A percentile compares a stretch with the other conserved stretches of the same genome.
Evolutionary conservation across 2,888 invertebrate genomes (phyloP).

Genomic region (Fragum whitleyi): DNA sequence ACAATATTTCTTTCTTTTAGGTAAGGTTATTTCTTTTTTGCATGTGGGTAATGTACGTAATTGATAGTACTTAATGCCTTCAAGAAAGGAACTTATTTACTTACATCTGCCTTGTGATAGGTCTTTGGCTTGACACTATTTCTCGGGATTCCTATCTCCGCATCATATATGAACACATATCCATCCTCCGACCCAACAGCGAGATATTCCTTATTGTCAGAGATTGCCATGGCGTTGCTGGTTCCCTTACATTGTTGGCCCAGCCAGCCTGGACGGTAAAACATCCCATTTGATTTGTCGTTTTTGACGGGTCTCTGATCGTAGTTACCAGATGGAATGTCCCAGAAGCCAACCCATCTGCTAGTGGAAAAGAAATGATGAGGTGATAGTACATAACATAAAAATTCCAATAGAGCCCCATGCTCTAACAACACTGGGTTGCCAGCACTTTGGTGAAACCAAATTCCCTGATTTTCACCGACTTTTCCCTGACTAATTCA

Average conservation of each 20-base stretch:
- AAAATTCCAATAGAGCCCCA: constrained; percentile 27
- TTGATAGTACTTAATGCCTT: too few species aligned
- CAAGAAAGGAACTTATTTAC: background rate
- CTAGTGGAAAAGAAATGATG: background rate
- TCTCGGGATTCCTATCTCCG: constrained; percentile 70
- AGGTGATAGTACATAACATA: constrained; percentile 18
- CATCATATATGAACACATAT: constrained; percentile 72
- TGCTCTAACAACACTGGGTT: too few species aligned
- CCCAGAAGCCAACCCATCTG: constrained; percentile 77
- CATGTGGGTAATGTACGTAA: too few species aligned
- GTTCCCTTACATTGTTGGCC: constrained; percentile 66
- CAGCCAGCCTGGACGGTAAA: constrained; percentile 74
- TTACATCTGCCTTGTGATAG: constrained; percentile 73
- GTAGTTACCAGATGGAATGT: constrained; percentile 78
- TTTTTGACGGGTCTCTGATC: constrained; percentile 73
- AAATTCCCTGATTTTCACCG: too few species aligned
- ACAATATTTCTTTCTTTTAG: too few species aligned
- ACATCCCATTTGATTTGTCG: constrained; percentile 65
- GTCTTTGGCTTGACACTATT: constrained; percentile 68
- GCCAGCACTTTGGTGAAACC: too few species aligned
- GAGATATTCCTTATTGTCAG: constrained; percentile 60
- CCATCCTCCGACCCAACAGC: constrained; percentile 78
- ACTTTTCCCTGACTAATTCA: too few species aligned
- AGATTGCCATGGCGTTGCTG: constrained; percentile 60
- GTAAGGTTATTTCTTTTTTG: too few species aligned